These are phyloP conservation scores for Carettochelys insculpta DNA, from an alignment of 2,113 vertebrate genomes.

Conservation along the genomic window DNA sequence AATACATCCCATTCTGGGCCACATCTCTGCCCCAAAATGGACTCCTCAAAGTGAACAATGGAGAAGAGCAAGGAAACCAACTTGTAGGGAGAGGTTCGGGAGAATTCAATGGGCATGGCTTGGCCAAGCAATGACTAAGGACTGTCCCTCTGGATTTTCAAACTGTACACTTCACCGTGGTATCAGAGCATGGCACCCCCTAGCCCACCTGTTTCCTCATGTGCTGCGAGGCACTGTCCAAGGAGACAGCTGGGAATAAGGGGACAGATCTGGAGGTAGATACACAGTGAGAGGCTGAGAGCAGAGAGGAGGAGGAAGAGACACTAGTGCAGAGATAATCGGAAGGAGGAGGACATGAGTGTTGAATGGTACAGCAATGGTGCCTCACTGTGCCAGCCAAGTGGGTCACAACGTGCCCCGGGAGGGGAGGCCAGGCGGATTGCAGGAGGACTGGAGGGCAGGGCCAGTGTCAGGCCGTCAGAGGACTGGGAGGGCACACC, in stretches of 20 bases:
- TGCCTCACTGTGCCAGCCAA: background rate
- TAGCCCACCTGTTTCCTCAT: too few species aligned
- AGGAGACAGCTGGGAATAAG: background rate
- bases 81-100: background rate
- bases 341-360: background rate
- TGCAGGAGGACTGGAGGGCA: background rate
- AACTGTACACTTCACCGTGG: background rate
- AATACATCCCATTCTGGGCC: background rate
- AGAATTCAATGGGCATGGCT: background rate
- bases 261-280: background rate
- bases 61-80: background rate
- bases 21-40: background rate
- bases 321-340: rapidly evolving
- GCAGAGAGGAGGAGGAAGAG: background rate
- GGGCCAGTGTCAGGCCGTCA: too few species aligned
- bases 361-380: background rate
- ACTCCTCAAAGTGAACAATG: background rate
- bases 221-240: background rate
- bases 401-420: background rate
- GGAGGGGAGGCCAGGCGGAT: background rate
- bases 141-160: background rate
- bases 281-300: background rate
- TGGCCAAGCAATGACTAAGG: background rate
- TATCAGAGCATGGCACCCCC: background rate
- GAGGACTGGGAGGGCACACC: background rate